Evolutionary conservation across 2,797 vertebrate species (phyloP).

Genomic region (Acestrorhynchus altus): DNA sequence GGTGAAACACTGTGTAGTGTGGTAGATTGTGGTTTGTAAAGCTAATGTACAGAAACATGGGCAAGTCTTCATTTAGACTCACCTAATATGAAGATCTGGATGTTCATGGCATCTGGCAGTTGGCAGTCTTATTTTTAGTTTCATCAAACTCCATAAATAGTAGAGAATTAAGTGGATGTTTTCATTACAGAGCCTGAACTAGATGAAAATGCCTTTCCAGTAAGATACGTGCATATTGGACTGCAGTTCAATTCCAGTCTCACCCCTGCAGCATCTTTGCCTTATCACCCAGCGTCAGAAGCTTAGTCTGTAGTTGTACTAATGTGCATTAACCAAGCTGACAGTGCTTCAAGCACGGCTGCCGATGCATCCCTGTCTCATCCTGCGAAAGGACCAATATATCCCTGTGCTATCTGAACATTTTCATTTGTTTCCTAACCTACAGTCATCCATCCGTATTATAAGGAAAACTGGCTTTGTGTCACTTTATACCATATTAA

Average conservation of each 20-base stretch:
- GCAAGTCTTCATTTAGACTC: too few species aligned
- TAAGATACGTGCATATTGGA: constrained; percentile 8
- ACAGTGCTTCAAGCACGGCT: constrained; percentile 46
- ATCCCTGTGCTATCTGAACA: constrained; percentile 43
- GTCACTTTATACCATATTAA: background rate
- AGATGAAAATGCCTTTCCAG: constrained; percentile 35
- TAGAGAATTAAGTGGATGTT: too few species aligned
- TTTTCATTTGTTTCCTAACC: constrained; percentile 39
- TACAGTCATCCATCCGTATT: constrained; percentile 42
- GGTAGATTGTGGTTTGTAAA: too few species aligned
- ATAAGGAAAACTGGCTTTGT: constrained; percentile 17
- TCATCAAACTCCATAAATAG: too few species aligned
- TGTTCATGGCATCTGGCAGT: too few species aligned
- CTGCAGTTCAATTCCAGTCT: constrained; percentile 40
- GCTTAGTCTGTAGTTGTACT: constrained; percentile 41
- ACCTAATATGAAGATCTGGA: too few species aligned
- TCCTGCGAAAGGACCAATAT: constrained; percentile 26
- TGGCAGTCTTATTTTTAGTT: too few species aligned
- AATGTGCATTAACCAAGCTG: constrained; percentile 55
- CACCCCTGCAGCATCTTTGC: constrained; percentile 19
- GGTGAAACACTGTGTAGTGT: too few species aligned
- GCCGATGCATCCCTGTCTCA: constrained; percentile 33
- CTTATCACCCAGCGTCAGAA: constrained; percentile 45
- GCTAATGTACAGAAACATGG: too few species aligned
- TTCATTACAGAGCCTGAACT: background rate